Base-by-base conservation (phyloP, 92 coral and sea anemone genomes). In the Porites cylindrica region DNA sequence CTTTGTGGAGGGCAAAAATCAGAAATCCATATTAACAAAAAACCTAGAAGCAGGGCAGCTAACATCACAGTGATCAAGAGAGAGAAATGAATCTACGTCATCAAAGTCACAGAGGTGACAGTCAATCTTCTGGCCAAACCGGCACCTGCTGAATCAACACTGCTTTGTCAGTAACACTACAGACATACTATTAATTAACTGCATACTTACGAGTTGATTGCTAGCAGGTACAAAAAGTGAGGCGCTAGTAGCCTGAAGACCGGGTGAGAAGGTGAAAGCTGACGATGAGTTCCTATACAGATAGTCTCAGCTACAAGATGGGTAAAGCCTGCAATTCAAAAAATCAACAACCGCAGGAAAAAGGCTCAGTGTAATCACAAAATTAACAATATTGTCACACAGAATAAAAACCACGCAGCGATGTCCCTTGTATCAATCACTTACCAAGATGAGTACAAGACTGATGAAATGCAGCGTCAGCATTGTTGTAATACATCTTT, bases 391-490 rank as follows among this genome's bases (percentile, higher is more conserved):
- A 29, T 29, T 29, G 32, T 54, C 0, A 54, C 5, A 54, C 60
- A 54, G 14, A 9, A 13, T 19, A 18, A 1, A 67, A 21, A 8
- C 5, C 1, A 10, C 2, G 23, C 51, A 26, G 16, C 5, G 17
- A 23, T 18, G n/a, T 13, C 18, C 23, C 8, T 24, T 26, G 43
- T 67, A 4, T 17, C 16, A 7, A 52, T 1, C 17, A 43, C 79
- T 73, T 93, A 96, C 99, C 99, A 53, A 96, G 93, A 79, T 96
- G 99, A 51, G 99, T 92, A 26, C 99, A 96, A 4, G 96, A 93
- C 83, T 96, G 99, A 64, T 96, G 99, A 78, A 84, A 96, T 10
- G 99, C 96, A 32, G 98, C 96, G 80, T 96, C 99, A 62, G 99
- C 96, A 73, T 96, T 96, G 92, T 96, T 96, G 85, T 92, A 94